phyloP scores from a whole-genome alignment of 1,140 invertebrate genomes.

The Melipona quadrifasciata region DNA sequence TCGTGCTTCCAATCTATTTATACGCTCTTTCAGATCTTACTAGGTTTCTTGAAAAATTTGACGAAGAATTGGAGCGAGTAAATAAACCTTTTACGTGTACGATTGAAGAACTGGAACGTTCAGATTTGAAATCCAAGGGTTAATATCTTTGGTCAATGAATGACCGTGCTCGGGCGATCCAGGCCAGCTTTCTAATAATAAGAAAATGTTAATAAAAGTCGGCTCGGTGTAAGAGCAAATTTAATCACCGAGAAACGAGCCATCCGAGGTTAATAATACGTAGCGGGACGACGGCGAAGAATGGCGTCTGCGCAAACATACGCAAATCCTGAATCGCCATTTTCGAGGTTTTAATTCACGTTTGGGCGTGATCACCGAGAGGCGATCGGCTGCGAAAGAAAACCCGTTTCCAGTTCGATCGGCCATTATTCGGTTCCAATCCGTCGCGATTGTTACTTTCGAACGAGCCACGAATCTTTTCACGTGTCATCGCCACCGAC shows the following conservation, averaged over 20 bases:
- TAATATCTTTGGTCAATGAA: background rate
- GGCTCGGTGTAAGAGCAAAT: too few species aligned
- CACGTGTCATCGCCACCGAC: background rate
- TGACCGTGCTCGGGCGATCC: background rate
- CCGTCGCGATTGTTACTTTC: background rate
- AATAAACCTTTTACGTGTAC: too few species aligned
- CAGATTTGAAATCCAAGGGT: too few species aligned
- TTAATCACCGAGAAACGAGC: background rate
- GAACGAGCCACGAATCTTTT: slow-evolving; percentile 3
- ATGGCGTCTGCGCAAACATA: background rate
- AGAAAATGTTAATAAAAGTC: background rate
- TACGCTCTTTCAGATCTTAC: too few species aligned
- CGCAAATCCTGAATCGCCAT: background rate
- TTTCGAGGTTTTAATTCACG: background rate
- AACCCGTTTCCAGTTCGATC: background rate
- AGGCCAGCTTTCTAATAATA: background rate
- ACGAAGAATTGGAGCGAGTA: too few species aligned
- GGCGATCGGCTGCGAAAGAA: background rate
- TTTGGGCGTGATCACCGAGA: background rate
- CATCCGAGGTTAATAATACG: background rate
- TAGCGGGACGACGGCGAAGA: too few species aligned
- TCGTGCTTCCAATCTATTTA: too few species aligned
- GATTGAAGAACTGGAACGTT: too few species aligned
- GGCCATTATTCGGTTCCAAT: slow-evolving; percentile 8
- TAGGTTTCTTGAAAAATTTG: too few species aligned